Percentiles rank a stretch among this genome's conserved stretches.
Evolutionary conservation across 2,113 vertebrate genomes (phyloP).

Genomic region (Calyptommatus sinebrachiatus): DNA sequence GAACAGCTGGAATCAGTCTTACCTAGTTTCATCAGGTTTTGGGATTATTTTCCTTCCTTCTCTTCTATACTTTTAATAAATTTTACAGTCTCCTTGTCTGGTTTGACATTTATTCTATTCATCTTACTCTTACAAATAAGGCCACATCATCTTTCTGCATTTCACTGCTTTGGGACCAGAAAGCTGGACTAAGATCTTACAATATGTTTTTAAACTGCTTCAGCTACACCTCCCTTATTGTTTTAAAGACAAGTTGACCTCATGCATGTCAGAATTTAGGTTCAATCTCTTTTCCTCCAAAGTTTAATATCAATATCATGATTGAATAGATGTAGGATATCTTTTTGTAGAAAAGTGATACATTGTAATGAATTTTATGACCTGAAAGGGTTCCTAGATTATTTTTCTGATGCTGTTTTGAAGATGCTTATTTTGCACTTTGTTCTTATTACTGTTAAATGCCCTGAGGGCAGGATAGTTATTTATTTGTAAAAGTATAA

Average conservation of each 20-base stretch:
- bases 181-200: background rate
- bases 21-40: conserved; percentile 26
- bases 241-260: background rate
- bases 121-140: background rate
- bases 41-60: conserved; percentile 8
- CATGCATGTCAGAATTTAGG: background rate
- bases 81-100: conserved; percentile 28
- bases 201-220: background rate
- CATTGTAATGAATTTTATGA: background rate
- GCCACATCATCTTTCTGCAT: background rate
- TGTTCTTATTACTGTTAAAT: too few species aligned
- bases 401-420: conserved; percentile 4
- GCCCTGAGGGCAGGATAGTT: too few species aligned
- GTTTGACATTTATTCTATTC: conserved; percentile 13
- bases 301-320: too few species aligned
- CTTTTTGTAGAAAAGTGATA: background rate
- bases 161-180: background rate
- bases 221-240: background rate
- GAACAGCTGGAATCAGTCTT: conserved; percentile 42
- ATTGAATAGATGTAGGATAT: too few species aligned
- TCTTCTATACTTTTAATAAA: conserved; percentile 36
- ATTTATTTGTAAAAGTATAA: too few species aligned
- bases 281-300: background rate
- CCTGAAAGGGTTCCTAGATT: background rate
- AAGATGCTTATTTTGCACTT: too few species aligned